phyloP scores from a whole-genome alignment of 2,113 vertebrate species.

The Agapornis roseicollis region DNA sequence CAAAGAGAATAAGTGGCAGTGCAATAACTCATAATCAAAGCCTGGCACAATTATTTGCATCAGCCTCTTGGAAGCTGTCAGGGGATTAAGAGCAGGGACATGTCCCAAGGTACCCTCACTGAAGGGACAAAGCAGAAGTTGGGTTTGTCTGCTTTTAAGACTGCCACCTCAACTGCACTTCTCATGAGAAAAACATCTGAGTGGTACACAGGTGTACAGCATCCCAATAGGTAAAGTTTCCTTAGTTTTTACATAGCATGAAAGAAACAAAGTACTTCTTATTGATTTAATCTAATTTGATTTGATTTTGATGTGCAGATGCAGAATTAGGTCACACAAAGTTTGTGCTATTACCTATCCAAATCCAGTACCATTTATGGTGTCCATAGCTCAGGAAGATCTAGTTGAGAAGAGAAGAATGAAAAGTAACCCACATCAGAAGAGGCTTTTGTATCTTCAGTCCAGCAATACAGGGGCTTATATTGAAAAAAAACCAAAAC shows the following conservation, averaged over 20 bases:
- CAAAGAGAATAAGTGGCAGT: conserved; percentile 61
- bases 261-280: background rate
- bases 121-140: background rate
- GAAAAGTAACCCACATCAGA: background rate
- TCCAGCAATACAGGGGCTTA: background rate
- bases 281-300: background rate
- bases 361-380: background rate
- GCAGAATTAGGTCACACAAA: background rate
- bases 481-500: background rate
- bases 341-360: background rate
- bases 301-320: background rate
- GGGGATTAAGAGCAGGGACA: conserved; percentile 39
- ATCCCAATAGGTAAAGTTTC: background rate
- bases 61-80: conserved; percentile 22
- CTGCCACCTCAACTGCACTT: background rate
- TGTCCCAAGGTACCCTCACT: background rate
- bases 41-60: conserved; percentile 41
- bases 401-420: background rate
- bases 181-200: background rate
- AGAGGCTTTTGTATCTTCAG: background rate
- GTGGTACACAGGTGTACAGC: background rate
- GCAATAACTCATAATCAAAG: conserved; percentile 64
- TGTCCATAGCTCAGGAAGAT: background rate
- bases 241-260: background rate
- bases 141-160: conserved; percentile 11